These are phyloP conservation scores for Sceloporus tristichus DNA, from an alignment of 2,113 vertebrate genomes.

Conservation along the genomic window DNA sequence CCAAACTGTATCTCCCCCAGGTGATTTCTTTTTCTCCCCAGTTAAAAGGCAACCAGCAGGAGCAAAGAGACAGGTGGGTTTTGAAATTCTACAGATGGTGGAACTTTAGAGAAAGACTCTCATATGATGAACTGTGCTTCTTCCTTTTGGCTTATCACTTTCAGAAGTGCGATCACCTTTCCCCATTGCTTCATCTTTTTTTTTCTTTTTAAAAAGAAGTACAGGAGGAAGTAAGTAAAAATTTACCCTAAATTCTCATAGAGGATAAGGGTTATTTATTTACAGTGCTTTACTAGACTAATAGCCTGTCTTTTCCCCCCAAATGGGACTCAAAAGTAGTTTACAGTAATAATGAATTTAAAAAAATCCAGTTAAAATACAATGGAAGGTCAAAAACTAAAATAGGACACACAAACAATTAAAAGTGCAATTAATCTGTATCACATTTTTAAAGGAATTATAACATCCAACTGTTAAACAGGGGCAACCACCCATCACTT, in stretches of 20 bases:
- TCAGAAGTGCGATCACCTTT: background rate
- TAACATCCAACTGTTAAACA: no score
- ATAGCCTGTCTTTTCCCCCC: no score
- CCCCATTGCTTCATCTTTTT: background rate
- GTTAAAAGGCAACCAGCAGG: conserved; percentile 8
- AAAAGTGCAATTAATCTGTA: no score
- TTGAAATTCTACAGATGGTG: background rate
- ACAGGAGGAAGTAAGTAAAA: background rate
- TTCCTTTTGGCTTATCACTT: background rate
- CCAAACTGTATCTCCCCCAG: background rate
- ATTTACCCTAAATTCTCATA: background rate
- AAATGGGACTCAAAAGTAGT: no score
- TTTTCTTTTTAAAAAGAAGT: background rate
- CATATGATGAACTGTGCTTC: background rate
- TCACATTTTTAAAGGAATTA: no score
- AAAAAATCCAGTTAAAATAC: no score
- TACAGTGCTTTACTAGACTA: no score
- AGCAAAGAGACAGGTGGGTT: conserved; percentile 7
- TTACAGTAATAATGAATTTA: no score
- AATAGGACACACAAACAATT: no score
- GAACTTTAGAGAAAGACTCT: background rate
- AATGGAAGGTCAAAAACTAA: no score
- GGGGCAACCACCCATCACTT: no score
- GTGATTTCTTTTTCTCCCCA: conserved; percentile 1
- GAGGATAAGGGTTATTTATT: background rate